phyloP scores from a whole-genome alignment of 2,113 vertebrate genomes.

The Brienomyrus brachyistius region DNA sequence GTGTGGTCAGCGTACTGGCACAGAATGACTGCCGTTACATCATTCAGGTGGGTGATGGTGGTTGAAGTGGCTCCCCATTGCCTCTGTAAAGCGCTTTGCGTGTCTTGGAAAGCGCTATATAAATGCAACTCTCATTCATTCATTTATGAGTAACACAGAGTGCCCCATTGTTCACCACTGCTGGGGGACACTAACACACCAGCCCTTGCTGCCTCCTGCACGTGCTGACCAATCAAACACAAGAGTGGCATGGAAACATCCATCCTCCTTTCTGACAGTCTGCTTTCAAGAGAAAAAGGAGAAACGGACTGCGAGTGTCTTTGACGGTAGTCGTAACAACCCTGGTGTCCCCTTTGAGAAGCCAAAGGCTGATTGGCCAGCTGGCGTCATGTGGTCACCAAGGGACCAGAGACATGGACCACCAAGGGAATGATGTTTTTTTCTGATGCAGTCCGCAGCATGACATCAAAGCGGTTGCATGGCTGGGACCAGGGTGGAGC shows the following conservation, averaged over 20 bases:
- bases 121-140: no score
- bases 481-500: neutral
- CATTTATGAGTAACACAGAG: neutral
- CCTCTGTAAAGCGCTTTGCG: no score
- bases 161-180: neutral
- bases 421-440: neutral
- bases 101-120: no score
- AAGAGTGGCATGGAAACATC: neutral
- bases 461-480: neutral
- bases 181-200: neutral
- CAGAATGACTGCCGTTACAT: no score
- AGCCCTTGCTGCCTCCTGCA: neutral
- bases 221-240: neutral
- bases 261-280: neutral
- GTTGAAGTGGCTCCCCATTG: no score
- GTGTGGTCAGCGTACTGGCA: no score
- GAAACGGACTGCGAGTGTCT: neutral
- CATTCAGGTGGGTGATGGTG: no score
- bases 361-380: neutral
- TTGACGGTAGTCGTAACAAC: neutral
- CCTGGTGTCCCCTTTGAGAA: neutral
- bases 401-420: neutral
- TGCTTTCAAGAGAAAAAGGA: neutral
- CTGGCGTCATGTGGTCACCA: neutral
- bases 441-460: neutral